phyloP scores from a whole-genome alignment of 2,797 vertebrate genomes.

The Gorsachius magnificus region DNA sequence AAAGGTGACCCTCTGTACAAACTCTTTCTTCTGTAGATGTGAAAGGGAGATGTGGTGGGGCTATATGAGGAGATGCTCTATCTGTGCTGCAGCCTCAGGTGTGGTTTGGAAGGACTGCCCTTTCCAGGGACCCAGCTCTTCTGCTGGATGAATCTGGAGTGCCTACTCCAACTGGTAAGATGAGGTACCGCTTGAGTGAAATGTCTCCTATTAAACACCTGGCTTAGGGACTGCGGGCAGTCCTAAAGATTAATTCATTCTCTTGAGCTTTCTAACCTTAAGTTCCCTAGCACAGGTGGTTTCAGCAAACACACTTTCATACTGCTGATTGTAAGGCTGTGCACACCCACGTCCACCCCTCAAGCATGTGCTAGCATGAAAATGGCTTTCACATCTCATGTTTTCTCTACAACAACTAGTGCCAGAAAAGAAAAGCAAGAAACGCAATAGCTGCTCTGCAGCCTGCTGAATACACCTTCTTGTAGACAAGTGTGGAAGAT shows the following conservation, averaged over 20 bases:
- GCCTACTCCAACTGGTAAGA: background rate
- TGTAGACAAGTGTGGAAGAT: background rate
- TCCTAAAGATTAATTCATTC: background rate
- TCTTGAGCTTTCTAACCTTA: background rate
- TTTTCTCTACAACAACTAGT: background rate
- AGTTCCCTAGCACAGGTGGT: background rate
- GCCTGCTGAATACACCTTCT: background rate
- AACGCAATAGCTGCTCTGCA: background rate
- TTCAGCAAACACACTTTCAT: background rate
- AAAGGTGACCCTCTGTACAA: background rate
- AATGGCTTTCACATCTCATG: background rate
- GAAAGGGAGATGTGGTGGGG: background rate
- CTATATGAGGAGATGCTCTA: rapidly evolving
- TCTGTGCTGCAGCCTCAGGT: background rate
- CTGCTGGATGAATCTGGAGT: background rate
- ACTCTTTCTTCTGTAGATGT: background rate
- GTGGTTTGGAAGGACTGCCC: background rate
- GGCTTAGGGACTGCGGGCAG: background rate
- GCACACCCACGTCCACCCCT: background rate
- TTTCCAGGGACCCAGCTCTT: background rate
- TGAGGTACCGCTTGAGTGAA: background rate
- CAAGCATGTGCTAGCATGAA: background rate
- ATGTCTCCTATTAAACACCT: background rate
- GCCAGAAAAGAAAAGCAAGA: background rate
- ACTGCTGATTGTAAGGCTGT: background rate